Conservation (phyloP, 1,140 invertebrate genomes). For the Zophobas atratus region DNA sequence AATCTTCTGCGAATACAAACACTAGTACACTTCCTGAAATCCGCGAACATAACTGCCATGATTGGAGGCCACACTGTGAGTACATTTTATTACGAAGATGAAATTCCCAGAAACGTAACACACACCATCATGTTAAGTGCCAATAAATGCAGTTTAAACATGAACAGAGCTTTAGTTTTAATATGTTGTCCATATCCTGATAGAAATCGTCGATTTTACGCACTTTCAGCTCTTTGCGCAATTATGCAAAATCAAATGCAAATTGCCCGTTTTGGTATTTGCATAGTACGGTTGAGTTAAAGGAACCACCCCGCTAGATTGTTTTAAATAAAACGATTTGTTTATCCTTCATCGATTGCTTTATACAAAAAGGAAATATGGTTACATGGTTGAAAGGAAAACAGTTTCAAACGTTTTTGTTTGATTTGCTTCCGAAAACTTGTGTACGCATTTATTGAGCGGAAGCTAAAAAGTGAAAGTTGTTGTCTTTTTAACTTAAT, state of each 20-base stretch:
- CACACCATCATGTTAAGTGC: slow-evolving; percentile 50
- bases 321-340: slow-evolving; percentile 29
- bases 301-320: slow-evolving; percentile 11
- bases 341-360: too few species aligned
- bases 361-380: too few species aligned
- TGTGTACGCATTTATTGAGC: too few species aligned
- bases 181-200: slow-evolving; percentile 51
- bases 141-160: slow-evolving; percentile 56
- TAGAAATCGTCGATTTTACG: slow-evolving; percentile 56
- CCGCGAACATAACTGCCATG: not conserved
- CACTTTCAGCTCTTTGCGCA: slow-evolving; percentile 56
- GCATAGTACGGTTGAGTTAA: slow-evolving; percentile 49
- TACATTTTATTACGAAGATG: slow-evolving; percentile 23
- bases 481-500: not conserved
- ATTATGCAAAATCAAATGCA: slow-evolving; percentile 58
- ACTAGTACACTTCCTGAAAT: not conserved
- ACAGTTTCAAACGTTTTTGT: too few species aligned
- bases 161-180: slow-evolving; percentile 57
- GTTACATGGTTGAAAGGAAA: too few species aligned
- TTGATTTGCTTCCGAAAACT: too few species aligned
- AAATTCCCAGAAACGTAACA: slow-evolving; percentile 44
- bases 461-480: not conserved
- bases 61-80: not conserved
- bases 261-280: slow-evolving; percentile 51
- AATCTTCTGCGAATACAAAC: not conserved